Evolutionary conservation across 2,113 vertebrate species (phyloP).

Genomic region (Megaleporinus macrocephalus): DNA sequence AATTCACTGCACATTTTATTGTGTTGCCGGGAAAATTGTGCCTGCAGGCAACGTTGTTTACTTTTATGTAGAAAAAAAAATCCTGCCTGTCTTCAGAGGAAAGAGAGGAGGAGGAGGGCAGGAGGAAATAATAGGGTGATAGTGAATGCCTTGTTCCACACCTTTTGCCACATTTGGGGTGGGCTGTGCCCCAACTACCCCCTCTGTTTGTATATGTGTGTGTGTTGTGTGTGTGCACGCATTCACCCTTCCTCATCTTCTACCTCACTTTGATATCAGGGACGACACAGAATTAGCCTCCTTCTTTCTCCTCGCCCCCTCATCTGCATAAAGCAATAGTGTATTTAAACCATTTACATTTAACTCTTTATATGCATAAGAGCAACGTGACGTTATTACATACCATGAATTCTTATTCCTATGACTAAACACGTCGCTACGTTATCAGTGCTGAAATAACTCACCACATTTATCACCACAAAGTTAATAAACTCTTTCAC

Average conservation of each 20-base stretch:
- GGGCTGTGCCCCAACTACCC: conserved; percentile 62
- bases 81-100: conserved; percentile 89
- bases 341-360: conserved; percentile 24
- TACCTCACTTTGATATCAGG: conserved; percentile 57
- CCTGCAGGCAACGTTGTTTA: conserved; percentile 99
- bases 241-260: conserved; percentile 23
- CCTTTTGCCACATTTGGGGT: conserved; percentile 75
- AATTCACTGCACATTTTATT: conserved; percentile 99
- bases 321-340: conserved; percentile 39
- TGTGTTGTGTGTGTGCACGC: background rate
- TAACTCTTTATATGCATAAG: conserved; percentile 15
- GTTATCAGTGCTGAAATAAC: conserved; percentile 20
- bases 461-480: background rate
- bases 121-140: conserved; percentile 65
- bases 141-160: conserved; percentile 76
- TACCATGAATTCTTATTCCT: background rate
- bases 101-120: conserved; percentile 81
- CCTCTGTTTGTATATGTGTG: conserved; percentile 58
- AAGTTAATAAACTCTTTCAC: too few species aligned
- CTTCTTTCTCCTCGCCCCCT: background rate
- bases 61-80: conserved; percentile 96
- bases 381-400: conserved; percentile 35
- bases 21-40: conserved; percentile 99
- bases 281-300: conserved; percentile 25
- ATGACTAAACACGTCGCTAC: conserved; percentile 23